Evolutionary conservation across 2,797 vertebrate species (phyloP).

Genomic region (Neoniphon sammara): DNA sequence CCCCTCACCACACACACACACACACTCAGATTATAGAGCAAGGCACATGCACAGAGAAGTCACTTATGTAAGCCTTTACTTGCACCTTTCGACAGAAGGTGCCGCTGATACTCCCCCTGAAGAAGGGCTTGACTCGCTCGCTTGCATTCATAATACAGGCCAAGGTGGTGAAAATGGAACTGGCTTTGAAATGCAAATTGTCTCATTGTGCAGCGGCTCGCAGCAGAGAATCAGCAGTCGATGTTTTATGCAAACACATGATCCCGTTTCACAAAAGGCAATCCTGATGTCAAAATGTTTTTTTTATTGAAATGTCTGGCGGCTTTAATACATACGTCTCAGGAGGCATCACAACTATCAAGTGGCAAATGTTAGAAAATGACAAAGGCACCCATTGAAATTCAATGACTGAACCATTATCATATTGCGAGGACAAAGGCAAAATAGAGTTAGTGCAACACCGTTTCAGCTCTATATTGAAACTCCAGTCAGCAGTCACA

Average conservation of each 20-base stretch:
- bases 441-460: constrained; percentile 34
- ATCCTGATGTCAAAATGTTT: constrained; percentile 34
- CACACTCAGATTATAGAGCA: constrained; percentile 36
- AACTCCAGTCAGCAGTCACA: constrained; percentile 28
- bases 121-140: constrained; percentile 11
- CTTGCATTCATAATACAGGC: constrained; percentile 40
- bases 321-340: constrained; percentile 5
- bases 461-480: constrained; percentile 8
- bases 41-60: constrained; percentile 28
- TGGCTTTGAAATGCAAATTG: constrained; percentile 76
- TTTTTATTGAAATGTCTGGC: constrained; percentile 60
- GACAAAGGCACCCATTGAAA: constrained; percentile 25
- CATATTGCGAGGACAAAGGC: constrained; percentile 19
- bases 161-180: constrained; percentile 55
- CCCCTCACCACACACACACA: background rate
- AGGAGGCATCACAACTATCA: constrained; percentile 4
- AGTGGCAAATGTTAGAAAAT: constrained; percentile 35
- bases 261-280: constrained; percentile 51
- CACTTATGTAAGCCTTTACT: constrained; percentile 70
- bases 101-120: constrained; percentile 37
- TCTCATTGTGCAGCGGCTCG: constrained; percentile 40
- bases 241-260: constrained; percentile 51
- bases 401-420: constrained; percentile 13
- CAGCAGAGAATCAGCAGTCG: constrained; percentile 40
- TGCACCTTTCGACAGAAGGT: constrained; percentile 56